Conservation (phyloP, 2,888 invertebrate genomes). For the Hyppa rectilinea region DNA sequence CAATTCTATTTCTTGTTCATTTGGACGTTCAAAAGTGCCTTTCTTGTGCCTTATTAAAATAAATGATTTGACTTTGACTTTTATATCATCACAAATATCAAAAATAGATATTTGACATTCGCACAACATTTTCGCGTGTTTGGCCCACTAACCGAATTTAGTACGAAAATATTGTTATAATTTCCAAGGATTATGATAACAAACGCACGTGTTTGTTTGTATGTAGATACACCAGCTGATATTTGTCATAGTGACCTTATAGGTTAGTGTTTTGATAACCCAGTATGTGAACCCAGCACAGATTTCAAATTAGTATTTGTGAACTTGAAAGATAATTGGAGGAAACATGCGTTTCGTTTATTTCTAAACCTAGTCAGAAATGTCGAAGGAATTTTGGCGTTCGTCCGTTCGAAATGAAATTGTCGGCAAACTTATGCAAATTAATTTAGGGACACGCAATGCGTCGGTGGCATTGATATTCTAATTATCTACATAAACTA, state of each 20-base stretch:
- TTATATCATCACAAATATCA: too few species aligned
- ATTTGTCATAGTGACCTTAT: constrained; percentile 5
- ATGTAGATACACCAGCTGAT: constrained; percentile 6
- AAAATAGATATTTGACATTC: too few species aligned
- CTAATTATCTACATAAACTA: not conserved
- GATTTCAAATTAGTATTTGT: constrained; percentile 3
- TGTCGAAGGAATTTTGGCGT: not conserved
- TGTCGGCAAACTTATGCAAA: not conserved
- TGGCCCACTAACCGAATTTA: constrained; percentile 9
- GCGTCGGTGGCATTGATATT: not conserved
- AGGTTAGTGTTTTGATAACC: constrained; percentile 27
- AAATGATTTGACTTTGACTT: too few species aligned
- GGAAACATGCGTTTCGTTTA: not conserved
- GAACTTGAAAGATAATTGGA: constrained; percentile 25
- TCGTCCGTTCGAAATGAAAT: not conserved
- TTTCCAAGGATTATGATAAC: constrained; percentile 6
- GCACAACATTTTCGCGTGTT: constrained; percentile 1
- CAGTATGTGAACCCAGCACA: not conserved
- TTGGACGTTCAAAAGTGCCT: too few species aligned
- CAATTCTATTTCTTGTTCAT: too few species aligned
- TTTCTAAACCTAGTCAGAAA: not conserved
- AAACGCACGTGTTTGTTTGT: constrained; percentile 4
- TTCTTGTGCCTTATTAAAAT: too few species aligned
- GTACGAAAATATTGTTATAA: not conserved
- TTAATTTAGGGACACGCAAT: not conserved